phyloP scores from a whole-genome alignment of 2,113 vertebrate genomes.

The Hepsetus odoe region DNA sequence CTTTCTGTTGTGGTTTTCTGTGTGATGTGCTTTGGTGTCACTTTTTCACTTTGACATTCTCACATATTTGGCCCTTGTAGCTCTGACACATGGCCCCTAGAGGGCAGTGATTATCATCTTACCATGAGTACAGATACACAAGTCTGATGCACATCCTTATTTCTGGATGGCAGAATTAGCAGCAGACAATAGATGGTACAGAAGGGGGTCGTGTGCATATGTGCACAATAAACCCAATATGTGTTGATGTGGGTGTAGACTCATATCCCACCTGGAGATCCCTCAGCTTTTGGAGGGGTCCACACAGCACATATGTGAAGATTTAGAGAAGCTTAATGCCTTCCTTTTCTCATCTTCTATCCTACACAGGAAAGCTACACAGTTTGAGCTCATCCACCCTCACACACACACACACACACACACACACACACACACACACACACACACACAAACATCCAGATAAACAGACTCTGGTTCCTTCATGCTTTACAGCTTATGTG shows the following conservation, averaged over 20 bases:
- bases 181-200: background rate
- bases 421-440: slow-evolving; percentile 1
- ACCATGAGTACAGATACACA: background rate
- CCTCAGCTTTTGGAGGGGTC: background rate
- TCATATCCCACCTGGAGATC: background rate
- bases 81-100: slow-evolving; percentile 11
- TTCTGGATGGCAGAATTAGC: background rate
- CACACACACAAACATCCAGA: too few relatives aligned
- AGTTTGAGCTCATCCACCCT: slow-evolving; percentile 16
- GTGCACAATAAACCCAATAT: background rate
- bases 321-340: slow-evolving; percentile 16
- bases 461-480: too few relatives aligned
- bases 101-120: slow-evolving; percentile 23
- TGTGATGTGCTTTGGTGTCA: too few relatives aligned
- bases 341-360: slow-evolving; percentile 10
- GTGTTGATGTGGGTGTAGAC: background rate
- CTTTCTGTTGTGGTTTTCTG: too few relatives aligned
- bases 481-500: too few relatives aligned
- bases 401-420: background rate
- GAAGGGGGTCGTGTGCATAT: background rate
- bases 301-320: slow-evolving; percentile 15
- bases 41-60: too few relatives aligned
- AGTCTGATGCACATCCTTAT: background rate
- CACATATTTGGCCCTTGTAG: background rate
- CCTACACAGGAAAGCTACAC: slow-evolving; percentile 31